These are phyloP conservation scores for Todiramphus chloris DNA, from an alignment of 2,113 vertebrate species.

Conservation along the genomic window DNA sequence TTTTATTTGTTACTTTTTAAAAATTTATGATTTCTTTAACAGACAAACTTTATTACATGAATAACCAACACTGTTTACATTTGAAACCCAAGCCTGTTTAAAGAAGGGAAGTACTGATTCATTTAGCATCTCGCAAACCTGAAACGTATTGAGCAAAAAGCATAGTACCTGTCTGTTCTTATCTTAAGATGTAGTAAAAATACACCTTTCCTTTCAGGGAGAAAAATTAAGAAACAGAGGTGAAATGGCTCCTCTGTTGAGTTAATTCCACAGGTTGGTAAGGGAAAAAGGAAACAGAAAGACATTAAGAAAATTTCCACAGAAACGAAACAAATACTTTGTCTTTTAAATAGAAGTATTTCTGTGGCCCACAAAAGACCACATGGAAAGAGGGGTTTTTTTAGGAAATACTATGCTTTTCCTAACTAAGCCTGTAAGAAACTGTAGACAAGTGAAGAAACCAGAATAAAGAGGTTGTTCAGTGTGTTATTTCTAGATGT, in stretches of 20 bases:
- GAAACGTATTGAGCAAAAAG: neutral
- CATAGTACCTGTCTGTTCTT: neutral
- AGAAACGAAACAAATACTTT: neutral
- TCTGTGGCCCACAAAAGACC: neutral
- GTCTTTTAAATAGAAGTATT: neutral
- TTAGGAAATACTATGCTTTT: neutral
- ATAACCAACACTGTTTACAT: neutral
- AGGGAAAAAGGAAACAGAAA: neutral
- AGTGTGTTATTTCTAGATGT: neutral
- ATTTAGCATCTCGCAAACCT: neutral
- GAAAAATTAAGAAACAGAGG: neutral
- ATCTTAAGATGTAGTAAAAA: neutral
- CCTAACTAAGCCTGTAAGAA: neutral
- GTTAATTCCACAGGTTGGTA: neutral
- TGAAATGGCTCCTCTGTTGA: neutral
- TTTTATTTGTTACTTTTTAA: neutral
- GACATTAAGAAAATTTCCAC: neutral
- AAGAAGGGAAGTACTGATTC: neutral
- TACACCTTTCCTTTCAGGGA: neutral
- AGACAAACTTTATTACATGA: neutral
- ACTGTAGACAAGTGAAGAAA: neutral
- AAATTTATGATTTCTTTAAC: neutral
- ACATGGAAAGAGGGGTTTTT: neutral
- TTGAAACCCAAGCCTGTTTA: neutral
- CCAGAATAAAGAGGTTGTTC: neutral